Conservation (phyloP, 53 echinoderm and acorn worm genomes). For the Patiria pectinifera region DNA sequence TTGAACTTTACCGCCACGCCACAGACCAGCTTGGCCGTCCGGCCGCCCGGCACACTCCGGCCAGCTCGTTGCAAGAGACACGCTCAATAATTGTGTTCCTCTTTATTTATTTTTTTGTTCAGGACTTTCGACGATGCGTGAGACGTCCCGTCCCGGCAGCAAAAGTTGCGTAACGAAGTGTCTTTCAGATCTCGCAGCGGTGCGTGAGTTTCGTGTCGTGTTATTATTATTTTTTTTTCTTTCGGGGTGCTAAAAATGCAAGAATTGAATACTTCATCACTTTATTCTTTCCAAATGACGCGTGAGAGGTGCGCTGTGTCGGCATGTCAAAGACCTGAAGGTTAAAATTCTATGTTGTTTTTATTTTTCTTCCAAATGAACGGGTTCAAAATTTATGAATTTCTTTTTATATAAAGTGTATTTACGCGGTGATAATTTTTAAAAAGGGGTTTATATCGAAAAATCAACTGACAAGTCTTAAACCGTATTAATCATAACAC, state of each 20-base stretch:
- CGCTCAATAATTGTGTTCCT: no score
- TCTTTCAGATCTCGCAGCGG: neutral
- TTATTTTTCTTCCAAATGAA: neutral
- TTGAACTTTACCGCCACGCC: neutral
- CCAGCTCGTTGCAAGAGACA: neutral
- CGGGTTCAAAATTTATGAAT: neutral
- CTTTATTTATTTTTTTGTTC: neutral
- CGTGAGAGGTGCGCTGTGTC: neutral
- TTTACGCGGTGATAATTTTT: no score
- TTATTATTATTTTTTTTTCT: neutral
- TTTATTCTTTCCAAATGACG: neutral
- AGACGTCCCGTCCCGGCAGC: neutral
- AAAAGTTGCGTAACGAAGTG: constrained; percentile 20
- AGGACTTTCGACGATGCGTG: constrained; percentile 10
- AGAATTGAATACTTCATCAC: neutral
- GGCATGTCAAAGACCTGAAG: constrained; percentile 8
- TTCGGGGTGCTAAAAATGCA: neutral
- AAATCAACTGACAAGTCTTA: no score
- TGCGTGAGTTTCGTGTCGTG: neutral
- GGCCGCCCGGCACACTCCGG: constrained; percentile 1
- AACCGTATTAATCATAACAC: no score
- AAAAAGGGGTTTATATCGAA: no score
- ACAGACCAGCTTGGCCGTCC: neutral
- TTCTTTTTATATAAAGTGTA: no score
- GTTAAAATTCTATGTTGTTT: neutral